Evolutionary conservation across 2,888 invertebrate genomes (phyloP).

Genomic region (Parnassius smintheus): DNA sequence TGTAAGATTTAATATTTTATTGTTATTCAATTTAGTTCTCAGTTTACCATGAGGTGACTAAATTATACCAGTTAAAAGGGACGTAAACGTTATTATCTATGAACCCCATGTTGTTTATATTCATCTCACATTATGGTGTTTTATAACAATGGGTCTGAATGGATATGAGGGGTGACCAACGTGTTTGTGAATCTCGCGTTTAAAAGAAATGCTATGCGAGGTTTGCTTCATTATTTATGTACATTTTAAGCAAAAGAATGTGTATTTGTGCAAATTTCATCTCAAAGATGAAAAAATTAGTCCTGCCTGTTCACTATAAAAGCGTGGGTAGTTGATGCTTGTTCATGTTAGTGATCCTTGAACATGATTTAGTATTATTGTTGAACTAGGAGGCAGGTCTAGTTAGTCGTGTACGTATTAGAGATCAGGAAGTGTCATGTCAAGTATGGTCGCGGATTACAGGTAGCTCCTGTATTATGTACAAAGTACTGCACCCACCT

Average conservation of each 20-base stretch:
- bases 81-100: constrained; percentile 79
- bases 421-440: constrained; percentile 54
- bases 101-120: constrained; percentile 60
- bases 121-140: constrained; percentile 56
- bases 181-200: constrained; percentile 67
- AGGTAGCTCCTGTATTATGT: constrained; percentile 77
- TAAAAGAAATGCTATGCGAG: constrained; percentile 52
- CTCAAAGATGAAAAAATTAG: constrained; percentile 66
- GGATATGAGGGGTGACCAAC: constrained; percentile 69
- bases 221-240: constrained; percentile 74
- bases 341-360: constrained; percentile 1
- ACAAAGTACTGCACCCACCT: constrained; percentile 82
- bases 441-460: constrained; percentile 66
- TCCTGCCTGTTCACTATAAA: constrained; percentile 52
- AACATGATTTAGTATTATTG: constrained; percentile 6
- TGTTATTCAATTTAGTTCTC: constrained; percentile 80
- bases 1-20: constrained; percentile 81
- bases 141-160: constrained; percentile 60
- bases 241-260: constrained; percentile 78
- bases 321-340: constrained; percentile 31
- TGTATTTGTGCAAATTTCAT: constrained; percentile 69
- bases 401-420: constrained; percentile 58
- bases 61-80: constrained; percentile 78
- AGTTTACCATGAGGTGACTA: constrained; percentile 77
- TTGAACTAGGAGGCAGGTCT: constrained; percentile 49